These are phyloP conservation scores for Myiotriccus ornatus DNA, from an alignment of 2,797 vertebrate genomes.

Conservation along the genomic window DNA sequence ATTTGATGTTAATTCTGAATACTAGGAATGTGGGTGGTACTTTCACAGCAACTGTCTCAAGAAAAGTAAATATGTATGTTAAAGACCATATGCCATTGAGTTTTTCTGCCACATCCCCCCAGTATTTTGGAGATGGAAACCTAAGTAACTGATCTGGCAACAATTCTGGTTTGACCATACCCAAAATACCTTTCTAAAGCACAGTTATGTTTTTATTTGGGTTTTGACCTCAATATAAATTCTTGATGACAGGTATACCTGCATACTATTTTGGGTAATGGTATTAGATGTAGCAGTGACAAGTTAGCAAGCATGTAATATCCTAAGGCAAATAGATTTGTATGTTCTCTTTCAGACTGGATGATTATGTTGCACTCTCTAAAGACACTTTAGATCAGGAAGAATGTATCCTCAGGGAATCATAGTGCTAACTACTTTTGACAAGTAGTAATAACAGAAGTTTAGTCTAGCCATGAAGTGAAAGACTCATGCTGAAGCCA, in stretches of 20 bases:
- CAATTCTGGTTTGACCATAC: neutral
- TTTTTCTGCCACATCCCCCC: neutral
- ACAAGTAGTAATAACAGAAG: constrained; percentile 53
- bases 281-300: constrained; percentile 12
- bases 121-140: neutral
- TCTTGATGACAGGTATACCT: neutral
- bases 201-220: neutral
- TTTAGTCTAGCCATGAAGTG: constrained; percentile 33
- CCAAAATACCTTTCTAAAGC: neutral
- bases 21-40: neutral
- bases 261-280: neutral
- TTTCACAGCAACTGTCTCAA: neutral
- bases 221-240: neutral
- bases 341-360: constrained; percentile 45
- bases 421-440: constrained; percentile 48
- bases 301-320: constrained; percentile 43
- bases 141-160: neutral
- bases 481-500: neutral
- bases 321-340: constrained; percentile 54
- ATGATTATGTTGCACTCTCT: constrained; percentile 33
- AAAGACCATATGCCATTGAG: neutral
- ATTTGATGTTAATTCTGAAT: neutral
- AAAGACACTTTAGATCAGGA: constrained; percentile 52
- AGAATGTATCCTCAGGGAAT: constrained; percentile 36
- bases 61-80: neutral